Base-by-base conservation (phyloP, 2,888 invertebrate genomes). In the Phyllotreta cruciferae region DNA sequence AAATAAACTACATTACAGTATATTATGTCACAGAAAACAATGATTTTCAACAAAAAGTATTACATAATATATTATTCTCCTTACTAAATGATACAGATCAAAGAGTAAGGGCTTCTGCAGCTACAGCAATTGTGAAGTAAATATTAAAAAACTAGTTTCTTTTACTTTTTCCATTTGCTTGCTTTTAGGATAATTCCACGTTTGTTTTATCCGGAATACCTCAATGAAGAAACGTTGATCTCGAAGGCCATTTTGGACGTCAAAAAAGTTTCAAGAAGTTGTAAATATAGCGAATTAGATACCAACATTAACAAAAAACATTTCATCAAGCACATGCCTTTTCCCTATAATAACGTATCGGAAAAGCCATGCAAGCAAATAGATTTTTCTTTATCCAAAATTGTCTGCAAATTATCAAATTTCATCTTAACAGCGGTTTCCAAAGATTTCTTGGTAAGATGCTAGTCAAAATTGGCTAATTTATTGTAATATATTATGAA, bases 81-180 rank as follows among this genome's bases (percentile, higher is more conserved):
- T 80, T 92, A 64, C 79, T 94, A 1, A 85, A 85, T 5, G 93
- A 93, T 78, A 89, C 90, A 67, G 94, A 95, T 78, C 86, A 86
- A 60, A 84, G 93, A 77, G 92, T 94, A 0, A 83, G 94, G 63
- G 85, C 85, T 63, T 88, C 92, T 0, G 88, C 92, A 0, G 85
- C 90, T 0, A 83, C 84, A 49, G 85, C 90, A 2, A 84, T 94
- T 60, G 82, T 86, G 44, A 86, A 81, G 90, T 90, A 80, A 80
- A 81, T 68, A 56, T 56, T 6, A 39, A 52, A 11, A 52, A 39
- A 24, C 37, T 1, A 38, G 0, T 36, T 50, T 39, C 38, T 39
- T 36, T 38, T 8, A 53, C 42, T 38, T 7, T 44, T 44, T 52
- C 52, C 50, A 11, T 8, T 13, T 39, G 24, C 52, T 42, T 60